These are phyloP conservation scores for Plecturocebus donacophilus DNA, from an alignment of 2,113 vertebrate genomes.

Conservation along the genomic window DNA sequence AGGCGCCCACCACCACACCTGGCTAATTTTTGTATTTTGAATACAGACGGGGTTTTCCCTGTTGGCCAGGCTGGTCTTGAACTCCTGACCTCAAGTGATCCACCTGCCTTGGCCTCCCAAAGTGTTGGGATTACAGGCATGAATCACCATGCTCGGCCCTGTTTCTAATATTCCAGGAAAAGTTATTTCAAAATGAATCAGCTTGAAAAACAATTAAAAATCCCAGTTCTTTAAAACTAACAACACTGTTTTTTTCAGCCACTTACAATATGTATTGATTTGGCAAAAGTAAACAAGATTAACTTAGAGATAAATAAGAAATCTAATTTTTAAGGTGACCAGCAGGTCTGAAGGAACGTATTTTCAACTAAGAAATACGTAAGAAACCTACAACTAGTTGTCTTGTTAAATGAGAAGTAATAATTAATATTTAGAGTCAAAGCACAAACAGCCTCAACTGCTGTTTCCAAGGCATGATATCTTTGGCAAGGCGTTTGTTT, in stretches of 20 bases:
- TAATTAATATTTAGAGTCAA: background rate
- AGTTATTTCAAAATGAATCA: constrained; percentile 65
- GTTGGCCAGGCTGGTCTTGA: background rate
- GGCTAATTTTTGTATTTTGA: background rate
- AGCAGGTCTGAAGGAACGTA: constrained; percentile 41
- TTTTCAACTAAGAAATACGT: constrained; percentile 63
- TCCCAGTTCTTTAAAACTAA: constrained; percentile 46
- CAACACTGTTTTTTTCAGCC: constrained; percentile 29
- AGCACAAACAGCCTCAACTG: background rate
- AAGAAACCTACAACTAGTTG: constrained; percentile 46
- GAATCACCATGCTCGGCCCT: background rate
- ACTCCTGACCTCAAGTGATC: background rate
- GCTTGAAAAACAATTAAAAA: constrained; percentile 55
- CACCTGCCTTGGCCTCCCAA: background rate
- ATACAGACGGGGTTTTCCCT: background rate
- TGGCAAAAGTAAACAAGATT: constrained; percentile 53
- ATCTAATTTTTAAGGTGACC: constrained; percentile 49
- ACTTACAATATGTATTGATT: background rate
- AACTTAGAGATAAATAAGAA: background rate
- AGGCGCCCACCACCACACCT: background rate
- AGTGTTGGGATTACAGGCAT: background rate
- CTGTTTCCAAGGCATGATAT: background rate
- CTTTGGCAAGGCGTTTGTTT: background rate
- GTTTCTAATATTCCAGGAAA: constrained; percentile 49
- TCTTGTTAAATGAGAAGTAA: constrained; percentile 37